Evolutionary conservation across 2,888 invertebrate species (phyloP), one percentile per base, ranked within the genome.

Genomic region (Aphrophora alni): DNA sequence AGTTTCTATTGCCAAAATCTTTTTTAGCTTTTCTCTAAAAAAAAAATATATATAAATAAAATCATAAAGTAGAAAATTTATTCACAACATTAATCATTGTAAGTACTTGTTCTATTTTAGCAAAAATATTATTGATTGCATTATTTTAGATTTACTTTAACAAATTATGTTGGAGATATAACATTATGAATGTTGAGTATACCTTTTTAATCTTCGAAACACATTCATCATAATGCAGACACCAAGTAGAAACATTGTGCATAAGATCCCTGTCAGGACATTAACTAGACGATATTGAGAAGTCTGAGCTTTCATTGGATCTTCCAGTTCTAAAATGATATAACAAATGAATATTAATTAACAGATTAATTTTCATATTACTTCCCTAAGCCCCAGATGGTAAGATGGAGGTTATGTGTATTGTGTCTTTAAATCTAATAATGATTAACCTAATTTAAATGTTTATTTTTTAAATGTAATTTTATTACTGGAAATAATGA

Each of bases 1-100:
- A 0, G 95, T 95, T 87, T 96, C 95, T 83, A 95, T 93, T 0
- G 94, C 94, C 82, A 95, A 89, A 82, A 95, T 90, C 85, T 95
- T 95, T 87, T 95, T 94, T 85, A 94, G 91, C 88, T 95, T 95
- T 86, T 95, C 95, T 51, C 89, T 89, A 81, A 77, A 86, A 85
- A 82, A 71, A 82, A 80, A 72, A 72, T 33, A 17, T 5, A 33
- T 5, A 33, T 33, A n/a, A n/a, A n/a, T n/a, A n/a, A n/a, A n/a
- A n/a, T n/a, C n/a, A n/a, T n/a, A n/a, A n/a, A n/a, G n/a, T n/a
- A n/a, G n/a, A n/a, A n/a, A n/a, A n/a, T n/a, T n/a, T n/a, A n/a
- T n/a, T n/a, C n/a, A n/a, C n/a, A n/a, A n/a, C n/a, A n/a, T n/a
- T n/a, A n/a, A n/a, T n/a, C n/a, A n/a, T n/a, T n/a, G n/a, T n/a